Conservation (phyloP, 2,888 invertebrate genomes). For the Platycheirus albimanus region DNA sequence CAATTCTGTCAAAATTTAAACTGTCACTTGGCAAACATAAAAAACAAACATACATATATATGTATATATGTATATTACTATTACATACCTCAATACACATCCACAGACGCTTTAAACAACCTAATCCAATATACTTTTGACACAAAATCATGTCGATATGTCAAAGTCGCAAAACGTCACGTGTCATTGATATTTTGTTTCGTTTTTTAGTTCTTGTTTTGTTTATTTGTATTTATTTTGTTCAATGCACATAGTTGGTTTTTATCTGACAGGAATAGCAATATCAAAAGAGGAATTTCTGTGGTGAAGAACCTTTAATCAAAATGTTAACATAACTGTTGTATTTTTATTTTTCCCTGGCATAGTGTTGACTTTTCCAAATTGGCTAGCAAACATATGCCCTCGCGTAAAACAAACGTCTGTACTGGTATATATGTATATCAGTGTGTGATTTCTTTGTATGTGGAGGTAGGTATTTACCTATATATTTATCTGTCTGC, state of each 20-base stretch:
- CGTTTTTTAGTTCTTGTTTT: conserved; percentile 27
- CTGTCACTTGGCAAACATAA: conserved; percentile 2
- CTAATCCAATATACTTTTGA: conserved; percentile 58
- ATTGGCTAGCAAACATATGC: conserved; percentile 77
- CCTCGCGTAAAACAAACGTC: neutral
- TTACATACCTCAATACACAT: no score
- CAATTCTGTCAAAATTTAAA: conserved; percentile 35
- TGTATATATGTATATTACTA: no score
- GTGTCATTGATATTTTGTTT: conserved; percentile 69
- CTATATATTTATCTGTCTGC: conserved; percentile 56
- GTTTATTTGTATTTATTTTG: conserved; percentile 10
- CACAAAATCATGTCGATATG: conserved; percentile 50
- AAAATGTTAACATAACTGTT: conserved; percentile 76
- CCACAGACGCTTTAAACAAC: conserved; percentile 18
- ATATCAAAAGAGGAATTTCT: conserved; percentile 56
- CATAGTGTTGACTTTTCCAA: conserved; percentile 76
- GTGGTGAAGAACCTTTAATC: conserved; percentile 76
- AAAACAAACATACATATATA: no score
- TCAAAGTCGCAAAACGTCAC: conserved; percentile 29
- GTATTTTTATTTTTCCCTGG: conserved; percentile 34
- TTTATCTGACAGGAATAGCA: conserved; percentile 65
- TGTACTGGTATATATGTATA: no score
- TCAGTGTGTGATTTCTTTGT: neutral
- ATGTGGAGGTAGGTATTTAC: conserved; percentile 7
- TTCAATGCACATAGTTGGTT: conserved; percentile 21